Evolutionary conservation across 2,888 invertebrate genomes (phyloP), one percentile per base, ranked within the genome.

Genomic region (Limenitis camilla): DNA sequence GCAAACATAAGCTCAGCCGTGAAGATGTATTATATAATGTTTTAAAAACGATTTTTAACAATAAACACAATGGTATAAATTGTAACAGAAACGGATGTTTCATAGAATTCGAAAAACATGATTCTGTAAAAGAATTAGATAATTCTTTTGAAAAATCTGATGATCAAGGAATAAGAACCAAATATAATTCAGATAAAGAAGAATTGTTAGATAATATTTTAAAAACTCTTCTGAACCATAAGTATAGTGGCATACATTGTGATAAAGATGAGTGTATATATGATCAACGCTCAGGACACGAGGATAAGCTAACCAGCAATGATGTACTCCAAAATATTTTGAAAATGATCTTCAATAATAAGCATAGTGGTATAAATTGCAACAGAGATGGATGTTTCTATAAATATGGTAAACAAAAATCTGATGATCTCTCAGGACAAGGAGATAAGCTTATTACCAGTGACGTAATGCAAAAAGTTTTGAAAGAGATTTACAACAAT

Each of bases 281-380:
- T 19, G 19, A 19, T 19, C 19, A 19, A 19, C 19, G 19, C 19
- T 3, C 19, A 19, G 19, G 19, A 19, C 3, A 40, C 28, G 6
- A 19, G 8, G 1, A 32, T 5, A 33, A 32, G n/a, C 30, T 47
- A 32, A 32, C 29, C 1, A 40, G 35, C 29, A 29, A 35, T 7
- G 40, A 51, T 33, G 10, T 51, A 0, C 8, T 51, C 7, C 38
- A 43, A 5, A 45, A 33, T 8, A 44, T 51, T 30, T 40, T 45
- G 6, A 6, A 45, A 27, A 28, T 45, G 30, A 51, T 51, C 7
- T 8, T 51, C 27, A 38, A 51, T 9, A 32, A 51, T 29, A 51
- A 40, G 29, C 7, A 40, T 40, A 27, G 40, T 28, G 29, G 45
- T 6, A 6, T 40, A 6, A 9, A 40, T 7, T 33, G 8, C 19